Evolutionary conservation across 2,888 invertebrate genomes (phyloP).

Genomic region (Odiellus spinosus): DNA sequence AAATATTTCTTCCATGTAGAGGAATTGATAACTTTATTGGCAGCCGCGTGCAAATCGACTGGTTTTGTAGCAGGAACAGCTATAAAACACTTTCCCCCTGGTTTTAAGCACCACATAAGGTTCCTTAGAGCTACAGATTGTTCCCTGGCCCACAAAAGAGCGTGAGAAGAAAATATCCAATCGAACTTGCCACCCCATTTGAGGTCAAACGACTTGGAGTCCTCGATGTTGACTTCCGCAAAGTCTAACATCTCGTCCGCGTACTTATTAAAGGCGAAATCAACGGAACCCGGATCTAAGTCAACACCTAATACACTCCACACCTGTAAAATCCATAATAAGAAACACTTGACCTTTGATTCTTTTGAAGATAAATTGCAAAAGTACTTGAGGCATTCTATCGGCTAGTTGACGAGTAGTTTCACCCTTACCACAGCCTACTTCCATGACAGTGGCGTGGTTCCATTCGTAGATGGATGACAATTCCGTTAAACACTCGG

Average conservation of each 20-base stretch:
- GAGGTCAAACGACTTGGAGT: slow-evolving; percentile 11
- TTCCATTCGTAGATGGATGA: slow-evolving; percentile 9
- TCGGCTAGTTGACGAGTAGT: slow-evolving; percentile 14
- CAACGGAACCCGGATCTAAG: slow-evolving; percentile 9
- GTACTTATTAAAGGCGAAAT: slow-evolving; percentile 12
- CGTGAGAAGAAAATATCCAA: slow-evolving; percentile 13
- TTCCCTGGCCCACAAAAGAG: slow-evolving; percentile 12
- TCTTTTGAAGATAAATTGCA: too few species aligned
- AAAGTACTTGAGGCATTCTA: slow-evolving; percentile 6
- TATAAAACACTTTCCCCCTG: slow-evolving; percentile 12
- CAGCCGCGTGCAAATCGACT: slow-evolving; percentile 13
- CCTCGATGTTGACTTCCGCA: slow-evolving; percentile 12
- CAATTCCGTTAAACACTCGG: slow-evolving; percentile 12
- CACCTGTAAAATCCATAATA: not conserved
- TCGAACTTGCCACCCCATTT: slow-evolving; percentile 15
- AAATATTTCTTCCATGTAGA: slow-evolving; percentile 13
- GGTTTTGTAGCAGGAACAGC: slow-evolving; percentile 15
- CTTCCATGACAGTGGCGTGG: slow-evolving; percentile 10
- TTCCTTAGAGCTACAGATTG: slow-evolving; percentile 12
- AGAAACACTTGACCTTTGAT: too few species aligned
- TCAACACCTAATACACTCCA: slow-evolving; percentile 13
- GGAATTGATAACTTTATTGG: slow-evolving; percentile 10
- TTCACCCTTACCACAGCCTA: slow-evolving; percentile 12
- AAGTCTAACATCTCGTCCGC: slow-evolving; percentile 17
- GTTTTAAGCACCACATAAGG: slow-evolving; percentile 16